Evolutionary conservation across 2,113 vertebrate genomes (phyloP).

Genomic region (Heloderma charlesbogerti): DNA sequence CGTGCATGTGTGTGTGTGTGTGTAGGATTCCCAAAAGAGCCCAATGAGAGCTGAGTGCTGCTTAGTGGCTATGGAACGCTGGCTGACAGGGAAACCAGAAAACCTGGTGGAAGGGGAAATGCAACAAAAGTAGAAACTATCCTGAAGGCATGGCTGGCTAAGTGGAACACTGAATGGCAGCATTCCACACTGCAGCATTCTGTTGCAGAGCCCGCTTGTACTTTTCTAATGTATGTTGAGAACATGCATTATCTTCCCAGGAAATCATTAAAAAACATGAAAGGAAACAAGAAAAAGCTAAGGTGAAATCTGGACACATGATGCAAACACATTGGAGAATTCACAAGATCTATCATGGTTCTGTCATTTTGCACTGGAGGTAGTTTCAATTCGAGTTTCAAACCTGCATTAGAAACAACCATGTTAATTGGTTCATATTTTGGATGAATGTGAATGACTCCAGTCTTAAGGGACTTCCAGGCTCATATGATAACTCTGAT

Average conservation of each 20-base stretch:
- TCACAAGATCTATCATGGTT: neutral
- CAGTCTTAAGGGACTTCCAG: neutral
- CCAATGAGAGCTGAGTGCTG: neutral
- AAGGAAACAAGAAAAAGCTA: neutral
- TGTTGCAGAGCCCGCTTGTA: too few relatives aligned
- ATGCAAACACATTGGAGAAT: neutral
- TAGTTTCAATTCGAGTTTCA: neutral
- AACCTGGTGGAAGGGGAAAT: neutral
- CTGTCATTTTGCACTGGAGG: neutral
- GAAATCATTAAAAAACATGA: neutral
- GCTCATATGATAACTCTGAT: conserved; percentile 2
- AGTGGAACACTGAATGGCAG: neutral
- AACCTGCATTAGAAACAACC: neutral
- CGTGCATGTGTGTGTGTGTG: too few relatives aligned
- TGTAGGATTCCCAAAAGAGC: too few relatives aligned
- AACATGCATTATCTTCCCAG: neutral
- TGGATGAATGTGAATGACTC: conserved; percentile 4
- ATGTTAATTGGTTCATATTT: neutral
- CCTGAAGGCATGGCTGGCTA: neutral
- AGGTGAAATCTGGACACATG: neutral
- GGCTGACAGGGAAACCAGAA: neutral
- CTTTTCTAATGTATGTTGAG: neutral
- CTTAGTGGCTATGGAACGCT: neutral
- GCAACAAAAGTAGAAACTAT: neutral
- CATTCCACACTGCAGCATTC: neutral